Evolutionary conservation across 2,113 vertebrate species (phyloP).

Genomic region (Trinectes maculatus): DNA sequence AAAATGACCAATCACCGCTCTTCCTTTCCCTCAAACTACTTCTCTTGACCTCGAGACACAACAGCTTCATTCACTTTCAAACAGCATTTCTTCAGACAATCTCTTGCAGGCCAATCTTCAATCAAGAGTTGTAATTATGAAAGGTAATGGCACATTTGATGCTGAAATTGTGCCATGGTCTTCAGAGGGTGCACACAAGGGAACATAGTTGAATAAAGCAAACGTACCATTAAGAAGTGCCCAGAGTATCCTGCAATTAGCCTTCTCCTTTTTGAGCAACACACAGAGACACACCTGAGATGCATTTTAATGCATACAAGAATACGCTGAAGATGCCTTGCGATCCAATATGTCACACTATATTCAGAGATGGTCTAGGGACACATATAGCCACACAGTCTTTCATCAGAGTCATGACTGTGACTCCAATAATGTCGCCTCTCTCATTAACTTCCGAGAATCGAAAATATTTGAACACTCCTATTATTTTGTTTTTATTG

Average conservation of each 20-base stretch:
- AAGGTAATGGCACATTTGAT: constrained; percentile 16
- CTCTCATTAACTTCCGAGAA: background rate
- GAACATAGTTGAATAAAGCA: constrained; percentile 51
- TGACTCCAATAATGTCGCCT: background rate
- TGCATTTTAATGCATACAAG: too few relatives aligned
- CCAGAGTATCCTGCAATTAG: constrained; percentile 35
- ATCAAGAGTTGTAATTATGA: background rate
- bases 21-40: constrained; percentile 5
- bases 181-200: constrained; percentile 24
- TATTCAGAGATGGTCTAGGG: too few relatives aligned
- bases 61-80: constrained; percentile 2
- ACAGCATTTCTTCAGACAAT: background rate
- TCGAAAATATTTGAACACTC: background rate
- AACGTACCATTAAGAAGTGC: constrained; percentile 48
- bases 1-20: constrained; percentile 13
- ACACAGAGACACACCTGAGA: background rate
- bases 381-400: too few relatives aligned
- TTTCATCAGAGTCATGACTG: too few relatives aligned
- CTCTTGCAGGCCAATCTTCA: constrained; percentile 4
- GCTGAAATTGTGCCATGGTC: constrained; percentile 29
- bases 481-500: background rate
- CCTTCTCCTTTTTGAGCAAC: constrained; percentile 21
- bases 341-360: too few relatives aligned
- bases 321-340: too few relatives aligned
- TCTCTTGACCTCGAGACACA: background rate